Conservation (phyloP, 2,797 vertebrate genomes). For the Morus bassanus region DNA sequence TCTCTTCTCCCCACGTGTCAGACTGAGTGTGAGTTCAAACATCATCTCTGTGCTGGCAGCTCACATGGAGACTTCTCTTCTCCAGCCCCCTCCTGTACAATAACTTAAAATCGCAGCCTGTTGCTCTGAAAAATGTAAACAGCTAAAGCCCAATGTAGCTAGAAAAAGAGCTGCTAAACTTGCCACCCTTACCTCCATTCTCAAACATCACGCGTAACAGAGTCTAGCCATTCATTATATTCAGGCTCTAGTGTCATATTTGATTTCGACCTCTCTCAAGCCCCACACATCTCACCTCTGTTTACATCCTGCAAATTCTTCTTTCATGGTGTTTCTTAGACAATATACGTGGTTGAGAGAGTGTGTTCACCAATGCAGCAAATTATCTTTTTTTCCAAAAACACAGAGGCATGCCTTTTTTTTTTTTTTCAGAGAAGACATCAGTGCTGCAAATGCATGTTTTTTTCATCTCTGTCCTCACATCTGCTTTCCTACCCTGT, state of each 20-base stretch:
- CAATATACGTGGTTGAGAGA: neutral
- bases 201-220: neutral
- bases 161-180: neutral
- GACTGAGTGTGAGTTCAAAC: neutral
- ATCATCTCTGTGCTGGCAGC: neutral
- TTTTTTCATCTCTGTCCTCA: neutral
- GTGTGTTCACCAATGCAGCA: neutral
- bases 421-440: neutral
- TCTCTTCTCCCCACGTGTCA: neutral
- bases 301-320: neutral
- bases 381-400: neutral
- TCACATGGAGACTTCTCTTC: neutral
- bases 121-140: neutral
- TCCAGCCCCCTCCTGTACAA: neutral
- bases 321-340: neutral
- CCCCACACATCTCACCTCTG: neutral
- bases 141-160: neutral
- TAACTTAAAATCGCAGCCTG: neutral
- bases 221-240: neutral
- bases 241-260: neutral
- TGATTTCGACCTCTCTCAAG: neutral
- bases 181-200: neutral
- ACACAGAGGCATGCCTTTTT: neutral
- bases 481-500: constrained; percentile 13
- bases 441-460: neutral